Evolutionary conservation across 2,113 vertebrate species (phyloP), one percentile per base, ranked within the genome.

Genomic region (Microcebus griseorufus): DNA sequence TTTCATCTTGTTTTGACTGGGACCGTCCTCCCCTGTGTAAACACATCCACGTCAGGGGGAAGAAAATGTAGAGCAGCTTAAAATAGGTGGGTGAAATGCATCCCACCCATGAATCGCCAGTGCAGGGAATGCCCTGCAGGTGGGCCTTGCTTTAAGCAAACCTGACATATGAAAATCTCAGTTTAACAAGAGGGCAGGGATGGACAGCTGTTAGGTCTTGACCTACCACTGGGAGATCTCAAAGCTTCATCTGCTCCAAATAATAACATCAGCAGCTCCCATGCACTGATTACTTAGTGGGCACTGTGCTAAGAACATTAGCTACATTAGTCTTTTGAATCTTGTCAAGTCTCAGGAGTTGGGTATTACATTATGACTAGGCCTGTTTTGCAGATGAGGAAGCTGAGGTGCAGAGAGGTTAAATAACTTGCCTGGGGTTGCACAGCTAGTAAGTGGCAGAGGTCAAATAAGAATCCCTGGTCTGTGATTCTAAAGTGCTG

Each of bases 1-100:
- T 98, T 98, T 97, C 97, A 97, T 97, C 97, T 97, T 97, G 96
- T 97, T 98, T 97, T 98, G 97, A 98, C 97, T 97, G 95, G 93
- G 97, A 97, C 86, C 69, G 75, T 97, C 97, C 89, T 97, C 95
- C 82, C 80, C 96, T 95, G 92, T 95, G 96, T 97, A 98, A 98
- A 97, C 96, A 97, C 34, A 17, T 95, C 79, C 83, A 78, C 76
- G 79, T 88, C 76, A 90, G 90, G 81, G 82, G 86, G 51, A 88
- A 95, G 70, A 94, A 93, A 96, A 97, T 94, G 87, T 94, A 95
- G 93, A 97, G 75, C 67, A 93, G 89, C 95, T 97, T 97, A 97
- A 98, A 98, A 97, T 97, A 97, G 96, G 96, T 97, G 92, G 80
- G 95, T 90, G 86, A 92, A 97, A 97, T 82, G 53, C 80, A 88